Conservation (phyloP, 2,113 vertebrate genomes). For the Heptranchias perlo region DNA sequence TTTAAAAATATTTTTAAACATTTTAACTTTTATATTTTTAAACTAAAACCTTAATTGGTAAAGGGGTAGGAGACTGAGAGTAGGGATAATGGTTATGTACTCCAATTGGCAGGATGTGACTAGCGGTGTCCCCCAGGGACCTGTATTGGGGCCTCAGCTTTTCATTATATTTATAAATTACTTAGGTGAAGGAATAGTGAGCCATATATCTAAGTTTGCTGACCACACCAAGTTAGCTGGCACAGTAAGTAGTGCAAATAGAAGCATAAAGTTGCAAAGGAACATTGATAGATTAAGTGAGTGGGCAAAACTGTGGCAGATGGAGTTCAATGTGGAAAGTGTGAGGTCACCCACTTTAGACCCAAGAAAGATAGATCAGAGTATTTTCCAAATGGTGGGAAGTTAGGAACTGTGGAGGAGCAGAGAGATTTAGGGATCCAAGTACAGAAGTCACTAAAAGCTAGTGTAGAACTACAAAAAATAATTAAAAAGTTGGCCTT, state of each 20-base stretch:
- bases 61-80: background rate
- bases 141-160: too few species aligned
- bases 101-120: too few species aligned
- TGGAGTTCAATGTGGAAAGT: too few species aligned
- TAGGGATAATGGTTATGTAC: background rate
- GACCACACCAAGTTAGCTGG: too few species aligned
- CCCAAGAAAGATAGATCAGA: too few species aligned
- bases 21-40: background rate
- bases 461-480: background rate
- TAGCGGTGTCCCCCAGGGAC: too few species aligned
- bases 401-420: background rate
- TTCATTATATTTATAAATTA: too few species aligned
- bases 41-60: constrained; percentile 9
- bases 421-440: background rate
- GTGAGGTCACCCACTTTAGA: too few species aligned
- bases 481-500: background rate
- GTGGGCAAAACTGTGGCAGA: too few species aligned
- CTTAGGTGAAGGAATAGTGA: too few species aligned
- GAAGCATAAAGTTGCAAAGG: background rate
- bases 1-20: background rate
- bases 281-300: too few species aligned
- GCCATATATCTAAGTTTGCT: too few species aligned
- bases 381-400: background rate
- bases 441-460: background rate
- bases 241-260: background rate